phyloP scores from a whole-genome alignment of 2,797 vertebrate species.

The Premnoplex brunnescens region DNA sequence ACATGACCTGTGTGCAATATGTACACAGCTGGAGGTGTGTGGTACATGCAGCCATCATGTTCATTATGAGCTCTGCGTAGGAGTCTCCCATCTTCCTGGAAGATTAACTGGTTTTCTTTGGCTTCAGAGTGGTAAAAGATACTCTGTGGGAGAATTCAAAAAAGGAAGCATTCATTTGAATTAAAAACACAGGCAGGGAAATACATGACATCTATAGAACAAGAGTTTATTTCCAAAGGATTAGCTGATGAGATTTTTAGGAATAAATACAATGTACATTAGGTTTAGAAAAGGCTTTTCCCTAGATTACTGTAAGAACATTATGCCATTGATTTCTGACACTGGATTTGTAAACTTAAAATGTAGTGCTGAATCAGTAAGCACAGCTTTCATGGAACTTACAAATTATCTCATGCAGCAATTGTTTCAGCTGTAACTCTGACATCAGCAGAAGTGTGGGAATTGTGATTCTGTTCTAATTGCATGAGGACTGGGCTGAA shows the following conservation, averaged over 20 bases:
- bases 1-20: rapidly evolving
- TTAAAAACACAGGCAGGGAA: conserved; percentile 44
- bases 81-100: background rate
- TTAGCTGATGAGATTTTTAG: conserved; percentile 67
- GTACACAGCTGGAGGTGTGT: background rate
- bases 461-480: background rate
- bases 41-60: background rate
- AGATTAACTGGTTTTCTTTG: background rate
- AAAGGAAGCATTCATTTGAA: conserved; percentile 33
- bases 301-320: conserved; percentile 56
- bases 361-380: conserved; percentile 45
- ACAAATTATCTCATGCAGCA: background rate
- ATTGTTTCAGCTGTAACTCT: background rate
- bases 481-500: background rate
- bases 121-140: background rate
- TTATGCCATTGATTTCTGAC: conserved; percentile 68
- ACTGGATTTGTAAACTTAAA: conserved; percentile 62
- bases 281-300: conserved; percentile 65
- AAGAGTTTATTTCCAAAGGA: conserved; percentile 64
- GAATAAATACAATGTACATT: conserved; percentile 55
- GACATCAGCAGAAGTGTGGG: background rate
- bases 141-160: conserved; percentile 20
- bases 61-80: background rate
- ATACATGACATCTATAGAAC: conserved; percentile 39
- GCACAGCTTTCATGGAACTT: conserved; percentile 7